Base-by-base conservation (phyloP, 2,797 vertebrate genomes). In the Novumbra hubbsi region DNA sequence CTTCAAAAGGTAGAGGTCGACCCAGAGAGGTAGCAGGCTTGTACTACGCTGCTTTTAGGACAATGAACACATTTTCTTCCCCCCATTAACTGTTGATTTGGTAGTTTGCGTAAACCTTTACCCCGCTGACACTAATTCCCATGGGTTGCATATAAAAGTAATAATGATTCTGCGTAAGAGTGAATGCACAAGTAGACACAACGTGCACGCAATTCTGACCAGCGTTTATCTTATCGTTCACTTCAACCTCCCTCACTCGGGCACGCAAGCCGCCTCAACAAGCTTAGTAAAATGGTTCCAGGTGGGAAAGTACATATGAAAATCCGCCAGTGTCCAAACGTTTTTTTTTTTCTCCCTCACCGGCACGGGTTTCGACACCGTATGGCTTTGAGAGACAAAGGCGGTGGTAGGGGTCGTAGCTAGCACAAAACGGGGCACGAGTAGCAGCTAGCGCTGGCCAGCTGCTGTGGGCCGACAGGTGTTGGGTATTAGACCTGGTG, bases 401-500 rank as follows among this genome's bases (percentile, higher is more conserved):
- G 50, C 27, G 32, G 30, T 57, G 24, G n/a, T 15, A 28, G 32
- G 11, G 45, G 32, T n/a, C 21, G 2, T 16, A 6, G 27, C 21
- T 21, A 41, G 52, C 14, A 30, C 9, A 17, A 28, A 0, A 62
- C 11, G 62, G 70, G 24, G 55, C 28, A 24, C 50, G 45, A 65
- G 11, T 41, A 11, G 6, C 15, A 71, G 73, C 71, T 34, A 41
- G 50, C 64, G 71, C 1, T 5, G 15, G 49, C 34, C 4, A 9
- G 64, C 80, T 73, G 74, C 65, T 76, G 5, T 38, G 74, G 80
- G 73, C 64, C 77, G 84, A 87, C 91, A 92, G 87, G 88, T 91
- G 88, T 81, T 78, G 84, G 68, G 64, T 32, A 82, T 87, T 85
- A 83, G 74, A 49, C 19, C n/a, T 52, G 72, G 81, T 80, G 85